phyloP scores from a whole-genome alignment of 2,797 vertebrate species.

The Anguilla obscura region DNA sequence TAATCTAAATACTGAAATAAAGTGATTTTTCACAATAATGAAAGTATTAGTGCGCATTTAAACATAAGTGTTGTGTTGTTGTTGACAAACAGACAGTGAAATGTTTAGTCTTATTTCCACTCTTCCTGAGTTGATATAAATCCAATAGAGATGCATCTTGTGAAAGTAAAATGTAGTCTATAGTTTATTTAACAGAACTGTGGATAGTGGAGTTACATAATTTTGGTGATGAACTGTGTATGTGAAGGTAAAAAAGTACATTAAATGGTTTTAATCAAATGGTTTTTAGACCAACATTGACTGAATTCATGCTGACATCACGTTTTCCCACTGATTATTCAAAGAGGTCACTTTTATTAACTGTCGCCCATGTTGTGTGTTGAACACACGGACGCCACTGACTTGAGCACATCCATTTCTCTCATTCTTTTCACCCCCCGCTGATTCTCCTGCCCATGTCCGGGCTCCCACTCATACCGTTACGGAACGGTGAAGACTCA shows the following conservation, averaged over 20 bases:
- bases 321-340: constrained; percentile 23
- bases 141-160: too few species aligned
- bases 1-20: too few species aligned
- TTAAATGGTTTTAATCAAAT: too few species aligned
- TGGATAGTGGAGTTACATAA: too few species aligned
- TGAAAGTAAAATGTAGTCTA: too few species aligned
- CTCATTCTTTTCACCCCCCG: neutral
- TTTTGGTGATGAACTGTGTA: too few species aligned
- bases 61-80: neutral
- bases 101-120: too few species aligned
- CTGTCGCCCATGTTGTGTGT: neutral
- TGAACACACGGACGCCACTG: neutral
- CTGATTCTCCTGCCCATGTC: neutral
- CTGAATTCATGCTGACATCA: neutral
- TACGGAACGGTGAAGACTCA: neutral
- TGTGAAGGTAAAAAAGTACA: too few species aligned
- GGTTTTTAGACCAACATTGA: too few species aligned
- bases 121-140: neutral
- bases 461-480: neutral
- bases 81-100: neutral
- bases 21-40: too few species aligned
- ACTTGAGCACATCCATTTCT: neutral
- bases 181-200: too few species aligned
- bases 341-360: neutral
- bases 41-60: too few species aligned